Evolutionary conservation across 2,888 invertebrate genomes (phyloP), one percentile per base, ranked within the genome.

Genomic region (Drosophila acutilabella): DNA sequence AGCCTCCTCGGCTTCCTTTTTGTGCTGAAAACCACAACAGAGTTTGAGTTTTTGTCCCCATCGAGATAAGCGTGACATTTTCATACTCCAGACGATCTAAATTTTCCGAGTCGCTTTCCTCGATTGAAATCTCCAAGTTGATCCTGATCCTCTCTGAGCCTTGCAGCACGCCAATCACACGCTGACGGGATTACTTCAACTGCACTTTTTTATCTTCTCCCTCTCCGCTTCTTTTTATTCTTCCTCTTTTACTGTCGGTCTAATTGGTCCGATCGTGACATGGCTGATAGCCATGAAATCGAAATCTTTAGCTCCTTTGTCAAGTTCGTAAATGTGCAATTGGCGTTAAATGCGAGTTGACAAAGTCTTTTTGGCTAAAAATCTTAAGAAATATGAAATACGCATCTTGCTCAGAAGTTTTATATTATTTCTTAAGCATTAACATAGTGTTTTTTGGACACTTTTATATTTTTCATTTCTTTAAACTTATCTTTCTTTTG

Each of bases 11-110:
- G 30, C 30, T 8, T 30, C 30, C 8, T 30, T 8, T 30, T 30
- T 30, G 30, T 44, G 50, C 65, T 64, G 67, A 67, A 62, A 65
- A 70, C 58, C 60, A 50, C 60, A 56, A 47, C 30, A n/a, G 14
- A 18, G 8, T 36, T 36, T 4, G 41, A 51, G 36, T 1, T 42
- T 42, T 40, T 5, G 26, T 64, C 70, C 45, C 53, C 74, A 51
- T 51, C 59, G 52, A 78, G 90, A 91, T 89, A 91, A 90, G 91
- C 92, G 91, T 91, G 91, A 91, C 91, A 91, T 91, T 90, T 90
- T 89, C 85, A 84, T 83, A 89, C 85, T 83, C 81, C 82, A 82
- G 81, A 82, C 79, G 90, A 91, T 91, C 77, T 64, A 50, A 57
- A 74, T 36, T 36, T 13, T 70, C 56, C 57, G 44, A 67, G 45